Evolutionary conservation across 2,797 vertebrate genomes (phyloP).

Genomic region (Lateolabrax maculatus): DNA sequence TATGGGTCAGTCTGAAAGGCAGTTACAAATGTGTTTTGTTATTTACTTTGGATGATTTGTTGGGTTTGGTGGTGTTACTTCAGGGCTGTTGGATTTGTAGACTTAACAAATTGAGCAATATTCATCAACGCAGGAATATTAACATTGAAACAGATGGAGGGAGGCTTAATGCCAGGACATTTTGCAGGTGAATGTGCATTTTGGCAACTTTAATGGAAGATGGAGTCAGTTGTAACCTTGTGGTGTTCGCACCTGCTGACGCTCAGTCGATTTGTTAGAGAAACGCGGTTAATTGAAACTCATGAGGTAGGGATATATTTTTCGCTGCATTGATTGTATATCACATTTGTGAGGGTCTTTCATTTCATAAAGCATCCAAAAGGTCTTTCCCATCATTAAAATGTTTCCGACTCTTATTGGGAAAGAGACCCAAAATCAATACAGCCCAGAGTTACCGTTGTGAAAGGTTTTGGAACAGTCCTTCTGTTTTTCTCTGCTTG

Average conservation of each 20-base stretch:
- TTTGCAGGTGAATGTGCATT: constrained; percentile 21
- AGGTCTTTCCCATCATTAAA: constrained; percentile 54
- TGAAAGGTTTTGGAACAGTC: constrained; percentile 31
- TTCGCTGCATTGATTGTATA: constrained; percentile 20
- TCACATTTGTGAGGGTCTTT: constrained; percentile 37
- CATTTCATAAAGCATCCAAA: constrained; percentile 51
- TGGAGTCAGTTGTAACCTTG: constrained; percentile 11
- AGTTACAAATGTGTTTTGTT: not conserved
- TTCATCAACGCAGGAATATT: not conserved
- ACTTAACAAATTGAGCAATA: constrained; percentile 3
- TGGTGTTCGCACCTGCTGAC: not conserved
- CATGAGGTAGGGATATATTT: constrained; percentile 31
- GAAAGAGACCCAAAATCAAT: constrained; percentile 65
- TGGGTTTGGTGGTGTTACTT: not conserved
- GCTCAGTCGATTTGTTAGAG: not conserved
- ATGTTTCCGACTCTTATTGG: constrained; percentile 52
- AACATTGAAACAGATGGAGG: constrained; percentile 14
- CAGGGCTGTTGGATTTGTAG: not conserved
- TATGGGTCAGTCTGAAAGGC: not conserved
- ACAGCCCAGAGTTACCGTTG: not conserved
- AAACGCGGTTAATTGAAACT: constrained; percentile 36
- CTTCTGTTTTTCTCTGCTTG: constrained; percentile 22
- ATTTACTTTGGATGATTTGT: constrained; percentile 2
- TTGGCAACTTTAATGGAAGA: constrained; percentile 1
- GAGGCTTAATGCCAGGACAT: not conserved